These are phyloP conservation scores for Glossosoma conforme DNA, from an alignment of 1,140 invertebrate species.

Conservation along the genomic window DNA sequence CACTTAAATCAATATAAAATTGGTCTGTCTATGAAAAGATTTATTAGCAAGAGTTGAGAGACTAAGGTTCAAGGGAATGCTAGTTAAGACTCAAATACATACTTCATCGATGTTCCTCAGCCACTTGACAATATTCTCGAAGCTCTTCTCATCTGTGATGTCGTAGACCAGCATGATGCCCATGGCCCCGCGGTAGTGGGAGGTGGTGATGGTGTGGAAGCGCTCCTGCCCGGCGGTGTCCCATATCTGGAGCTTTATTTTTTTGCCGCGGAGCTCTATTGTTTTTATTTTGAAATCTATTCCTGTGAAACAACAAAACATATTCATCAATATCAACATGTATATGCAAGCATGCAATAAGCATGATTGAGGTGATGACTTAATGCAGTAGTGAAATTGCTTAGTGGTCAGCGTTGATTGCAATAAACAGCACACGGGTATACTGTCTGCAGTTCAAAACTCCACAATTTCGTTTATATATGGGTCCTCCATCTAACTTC, in stretches of 20 bases:
- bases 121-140: constrained; percentile 99
- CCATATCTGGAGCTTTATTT: constrained; percentile 98
- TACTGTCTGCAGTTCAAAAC: no score
- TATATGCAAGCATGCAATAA: no score
- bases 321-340: neutral
- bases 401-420: no score
- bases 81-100: constrained; percentile 22
- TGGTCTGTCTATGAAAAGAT: no score
- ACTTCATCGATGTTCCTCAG: constrained; percentile 97
- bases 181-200: constrained; percentile 98
- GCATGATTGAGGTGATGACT: no score
- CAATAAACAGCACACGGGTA: no score
- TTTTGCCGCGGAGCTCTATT: constrained; percentile 96
- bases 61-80: no score
- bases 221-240: constrained; percentile 95
- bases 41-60: no score
- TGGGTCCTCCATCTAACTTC: no score
- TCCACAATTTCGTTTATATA: no score
- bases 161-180: constrained; percentile 99
- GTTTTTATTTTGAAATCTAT: constrained; percentile 99
- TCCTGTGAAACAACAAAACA: constrained; percentile 62
- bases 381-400: no score
- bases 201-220: constrained; percentile 97
- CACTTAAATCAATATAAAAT: no score
- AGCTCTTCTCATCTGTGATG: constrained; percentile 96